Evolutionary conservation across 2,888 invertebrate genomes (phyloP).

Genomic region (Tetragonula carbonaria): DNA sequence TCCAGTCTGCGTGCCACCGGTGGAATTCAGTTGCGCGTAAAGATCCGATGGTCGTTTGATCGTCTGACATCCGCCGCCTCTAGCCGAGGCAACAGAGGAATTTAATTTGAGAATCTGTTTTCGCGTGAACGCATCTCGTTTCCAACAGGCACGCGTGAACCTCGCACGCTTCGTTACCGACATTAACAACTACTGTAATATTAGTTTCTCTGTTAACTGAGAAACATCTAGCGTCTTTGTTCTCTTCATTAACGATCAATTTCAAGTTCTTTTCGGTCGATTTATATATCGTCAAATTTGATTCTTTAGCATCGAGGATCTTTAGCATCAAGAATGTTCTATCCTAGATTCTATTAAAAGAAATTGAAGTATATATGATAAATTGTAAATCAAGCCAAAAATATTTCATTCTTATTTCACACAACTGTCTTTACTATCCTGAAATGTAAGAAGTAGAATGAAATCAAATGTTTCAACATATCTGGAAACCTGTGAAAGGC

Average conservation of each 20-base stretch:
- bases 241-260: no score
- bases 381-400: no score
- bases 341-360: no score
- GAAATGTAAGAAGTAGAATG: no score
- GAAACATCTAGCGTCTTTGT: no score
- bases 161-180: not conserved
- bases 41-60: slow-evolving; percentile 50
- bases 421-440: no score
- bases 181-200: not conserved
- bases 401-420: no score
- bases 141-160: not conserved
- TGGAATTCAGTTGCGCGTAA: slow-evolving; percentile 45
- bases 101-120: slow-evolving; percentile 27
- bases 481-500: not conserved
- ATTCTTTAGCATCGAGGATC: no score
- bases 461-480: not conserved
- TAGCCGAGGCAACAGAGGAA: slow-evolving; percentile 10
- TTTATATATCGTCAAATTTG: no score
- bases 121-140: slow-evolving; percentile 13
- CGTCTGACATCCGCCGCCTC: slow-evolving; percentile 28
- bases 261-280: no score
- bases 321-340: no score
- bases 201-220: not conserved
- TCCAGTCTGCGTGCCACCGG: slow-evolving; percentile 51
- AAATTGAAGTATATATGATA: no score